phyloP scores from a whole-genome alignment of 2,797 vertebrate species.

The Antennarius maculatus region DNA sequence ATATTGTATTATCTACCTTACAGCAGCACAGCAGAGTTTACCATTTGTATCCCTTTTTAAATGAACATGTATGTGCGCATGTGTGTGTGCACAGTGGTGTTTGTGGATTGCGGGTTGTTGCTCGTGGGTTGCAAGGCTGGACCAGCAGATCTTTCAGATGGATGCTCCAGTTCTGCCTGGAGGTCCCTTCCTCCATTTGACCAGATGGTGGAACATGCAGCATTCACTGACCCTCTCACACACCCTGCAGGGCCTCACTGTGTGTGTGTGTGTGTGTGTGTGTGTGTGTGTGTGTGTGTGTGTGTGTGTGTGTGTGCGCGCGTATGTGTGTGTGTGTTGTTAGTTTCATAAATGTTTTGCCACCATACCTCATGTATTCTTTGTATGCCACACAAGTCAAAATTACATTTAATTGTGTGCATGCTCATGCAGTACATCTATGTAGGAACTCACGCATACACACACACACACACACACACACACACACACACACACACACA shows the following conservation, averaged over 20 bases:
- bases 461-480: conserved; percentile 33
- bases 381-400: conserved; percentile 16
- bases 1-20: neutral
- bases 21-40: neutral
- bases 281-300: conserved; percentile 43
- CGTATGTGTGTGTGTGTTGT: conserved; percentile 27
- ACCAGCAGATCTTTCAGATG: conserved; percentile 60
- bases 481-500: conserved; percentile 43
- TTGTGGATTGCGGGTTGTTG: conserved; percentile 27
- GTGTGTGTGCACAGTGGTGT: conserved; percentile 12
- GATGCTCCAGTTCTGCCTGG: conserved; percentile 60
- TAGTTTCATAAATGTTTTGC: conserved; percentile 6
- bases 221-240: conserved; percentile 53
- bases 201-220: conserved; percentile 81
- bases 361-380: conserved; percentile 78
- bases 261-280: neutral
- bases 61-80: neutral
- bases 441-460: conserved; percentile 45
- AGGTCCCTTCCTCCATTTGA: conserved; percentile 68
- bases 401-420: conserved; percentile 63
- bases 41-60: conserved; percentile 8
- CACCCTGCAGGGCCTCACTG: conserved; percentile 47
- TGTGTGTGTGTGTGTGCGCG: conserved; percentile 52
- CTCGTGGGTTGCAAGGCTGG: conserved; percentile 34
- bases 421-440: too few relatives aligned